Evolutionary conservation across 2,888 invertebrate species (phyloP), one percentile per base, ranked within the genome.

Genomic region (Halocaridina rubra): DNA sequence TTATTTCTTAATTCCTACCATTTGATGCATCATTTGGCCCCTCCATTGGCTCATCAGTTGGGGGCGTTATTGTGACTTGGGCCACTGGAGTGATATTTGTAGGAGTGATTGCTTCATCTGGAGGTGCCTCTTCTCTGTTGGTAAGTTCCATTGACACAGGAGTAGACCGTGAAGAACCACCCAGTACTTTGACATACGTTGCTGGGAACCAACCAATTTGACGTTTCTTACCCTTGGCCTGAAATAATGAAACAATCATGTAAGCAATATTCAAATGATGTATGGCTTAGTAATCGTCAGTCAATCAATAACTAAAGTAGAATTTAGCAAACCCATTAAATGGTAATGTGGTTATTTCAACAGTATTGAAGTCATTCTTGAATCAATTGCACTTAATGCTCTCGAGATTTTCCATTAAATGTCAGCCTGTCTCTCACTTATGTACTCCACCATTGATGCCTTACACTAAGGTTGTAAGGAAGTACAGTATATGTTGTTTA

Each of bases 171-270:
- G 88, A 85, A 4, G 88, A 88, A 1, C 88, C 88, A 7, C 84
- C 84, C 32, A 84, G 69, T 0, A 82, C 33, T 53, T 98, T 98
- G 8, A 99, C 98, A 90, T 99, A 99, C 86, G 97, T 97, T 30
- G 98, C 99, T 0, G 99, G 99, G 92, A 99, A 99, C 99, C 99
- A 99, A 2, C 99, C 99, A 46, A 98, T 94, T 91, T 98, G 97
- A 46, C 96, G 92, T 90, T 96, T 96, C 89, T 96, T 94, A 0
- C 98, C 97, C 89, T 93, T 93, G 16, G 93, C 93, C 93, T 93
- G 88, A 10, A 30, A 19, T 27, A 69, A 69, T 4, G 13, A 64
- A 27, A 13, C 5, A 0, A 27, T 16, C 0, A 27, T 46, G 7
- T 74, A 69, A 30, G 1, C 27, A 27, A 29, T 27, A n/a, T 16